Evolutionary conservation across 2,113 vertebrate genomes (phyloP).

Genomic region (Platycercus adscitus): DNA sequence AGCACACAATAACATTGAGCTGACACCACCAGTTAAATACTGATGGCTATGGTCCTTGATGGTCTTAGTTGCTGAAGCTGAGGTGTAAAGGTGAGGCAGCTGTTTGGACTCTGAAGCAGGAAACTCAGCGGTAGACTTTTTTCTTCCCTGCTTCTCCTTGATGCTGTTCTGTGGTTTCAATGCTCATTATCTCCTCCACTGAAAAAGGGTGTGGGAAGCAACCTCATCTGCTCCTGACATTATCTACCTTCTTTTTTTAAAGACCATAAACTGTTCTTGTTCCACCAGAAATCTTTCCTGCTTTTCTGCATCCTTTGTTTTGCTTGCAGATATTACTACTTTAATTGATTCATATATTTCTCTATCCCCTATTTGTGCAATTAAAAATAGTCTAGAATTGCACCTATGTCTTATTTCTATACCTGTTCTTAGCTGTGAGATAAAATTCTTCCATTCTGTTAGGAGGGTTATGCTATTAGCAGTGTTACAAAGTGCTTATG

Average conservation of each 20-base stretch:
- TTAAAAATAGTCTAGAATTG: neutral
- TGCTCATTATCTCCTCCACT: neutral
- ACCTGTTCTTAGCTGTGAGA: neutral
- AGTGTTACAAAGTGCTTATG: neutral
- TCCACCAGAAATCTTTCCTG: neutral
- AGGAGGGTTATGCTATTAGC: neutral
- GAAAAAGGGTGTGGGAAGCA: neutral
- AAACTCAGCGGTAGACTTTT: accelerated
- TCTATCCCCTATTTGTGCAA: neutral
- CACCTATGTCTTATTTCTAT: neutral
- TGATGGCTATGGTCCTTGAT: neutral
- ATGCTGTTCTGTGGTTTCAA: neutral
- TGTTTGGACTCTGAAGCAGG: neutral
- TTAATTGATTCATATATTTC: neutral
- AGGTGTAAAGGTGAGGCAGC: neutral
- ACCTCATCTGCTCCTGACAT: neutral
- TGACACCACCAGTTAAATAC: neutral
- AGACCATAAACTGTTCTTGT: neutral
- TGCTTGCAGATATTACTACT: neutral
- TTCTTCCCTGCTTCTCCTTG: neutral
- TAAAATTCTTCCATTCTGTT: neutral
- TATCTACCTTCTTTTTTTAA: neutral
- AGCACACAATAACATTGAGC: neutral
- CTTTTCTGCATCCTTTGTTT: neutral
- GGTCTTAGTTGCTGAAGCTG: neutral